These are phyloP conservation scores for Cromileptes altivelis DNA, from an alignment of 2,113 vertebrate species.

Conservation along the genomic window DNA sequence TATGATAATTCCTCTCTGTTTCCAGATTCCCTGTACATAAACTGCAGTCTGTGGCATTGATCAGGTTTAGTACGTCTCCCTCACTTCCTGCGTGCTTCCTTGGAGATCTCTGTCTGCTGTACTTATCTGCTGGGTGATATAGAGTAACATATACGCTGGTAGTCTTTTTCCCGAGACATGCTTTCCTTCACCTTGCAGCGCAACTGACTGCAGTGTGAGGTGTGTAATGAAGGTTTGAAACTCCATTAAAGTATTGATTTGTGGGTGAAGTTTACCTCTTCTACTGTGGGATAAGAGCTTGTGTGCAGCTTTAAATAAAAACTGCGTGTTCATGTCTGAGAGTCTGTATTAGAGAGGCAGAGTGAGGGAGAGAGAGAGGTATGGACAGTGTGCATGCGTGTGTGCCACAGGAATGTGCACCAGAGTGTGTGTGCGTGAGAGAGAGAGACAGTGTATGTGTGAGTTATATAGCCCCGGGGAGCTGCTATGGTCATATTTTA, in stretches of 20 bases:
- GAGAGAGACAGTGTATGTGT: constrained; percentile 60
- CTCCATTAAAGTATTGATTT: constrained; percentile 67
- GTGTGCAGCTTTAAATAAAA: constrained; percentile 61
- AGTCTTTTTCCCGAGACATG: constrained; percentile 29
- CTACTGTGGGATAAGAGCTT: constrained; percentile 12
- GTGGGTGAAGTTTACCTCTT: constrained; percentile 41
- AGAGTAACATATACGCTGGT: constrained; percentile 26
- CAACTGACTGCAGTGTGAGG: constrained; percentile 39
- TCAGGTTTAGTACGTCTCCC: constrained; percentile 48
- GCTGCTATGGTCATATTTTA: constrained; percentile 83
- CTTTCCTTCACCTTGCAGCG: constrained; percentile 38
- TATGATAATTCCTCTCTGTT: constrained; percentile 56
- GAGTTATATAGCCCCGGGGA: constrained; percentile 75
- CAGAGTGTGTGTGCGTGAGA: constrained; percentile 45
- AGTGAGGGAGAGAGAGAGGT: constrained; percentile 9
- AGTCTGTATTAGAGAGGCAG: constrained; percentile 27
- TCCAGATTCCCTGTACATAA: constrained; percentile 48
- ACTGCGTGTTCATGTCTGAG: constrained; percentile 36
- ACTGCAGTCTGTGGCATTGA: constrained; percentile 53
- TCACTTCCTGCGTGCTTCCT: constrained; percentile 63
- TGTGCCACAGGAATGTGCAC: constrained; percentile 68
- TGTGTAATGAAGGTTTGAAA: constrained; percentile 52
- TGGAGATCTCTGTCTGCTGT: constrained; percentile 32
- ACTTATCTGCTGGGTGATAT: constrained; percentile 50
- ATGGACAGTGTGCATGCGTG: constrained; percentile 54